phyloP scores from a whole-genome alignment of 2,888 invertebrate species.

The Athalia rosae region DNA sequence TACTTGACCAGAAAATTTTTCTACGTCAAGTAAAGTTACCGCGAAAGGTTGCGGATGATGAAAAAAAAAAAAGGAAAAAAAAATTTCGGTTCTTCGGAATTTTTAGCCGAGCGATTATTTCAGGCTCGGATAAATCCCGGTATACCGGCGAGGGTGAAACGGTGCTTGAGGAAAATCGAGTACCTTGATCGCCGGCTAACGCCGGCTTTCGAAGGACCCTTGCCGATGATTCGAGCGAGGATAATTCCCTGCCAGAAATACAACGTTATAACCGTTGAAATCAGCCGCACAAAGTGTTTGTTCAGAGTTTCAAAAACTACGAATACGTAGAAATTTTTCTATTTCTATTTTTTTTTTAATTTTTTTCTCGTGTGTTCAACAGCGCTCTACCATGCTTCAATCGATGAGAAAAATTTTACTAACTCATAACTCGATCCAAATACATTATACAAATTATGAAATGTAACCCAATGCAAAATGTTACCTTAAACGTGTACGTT shows the following conservation, averaged over 20 bases:
- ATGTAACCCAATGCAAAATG: slow-evolving; percentile 29
- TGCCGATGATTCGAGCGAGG: not conserved
- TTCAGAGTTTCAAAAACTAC: not conserved
- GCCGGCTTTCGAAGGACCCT: slow-evolving; percentile 6
- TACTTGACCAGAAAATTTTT: slow-evolving; percentile 37
- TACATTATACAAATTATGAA: slow-evolving; percentile 2
- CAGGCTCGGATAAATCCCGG: slow-evolving; percentile 2
- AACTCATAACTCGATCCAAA: too few species aligned
- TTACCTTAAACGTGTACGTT: slow-evolving; percentile 31
- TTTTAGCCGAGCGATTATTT: not conserved
- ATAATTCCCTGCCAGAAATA: slow-evolving; percentile 18
- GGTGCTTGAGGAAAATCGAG: not conserved
- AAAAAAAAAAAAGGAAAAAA: too few species aligned
- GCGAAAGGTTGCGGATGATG: slow-evolving; percentile 17
- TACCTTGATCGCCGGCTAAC: not conserved
- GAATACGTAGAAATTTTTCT: not conserved
- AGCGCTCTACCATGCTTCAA: slow-evolving; percentile 42
- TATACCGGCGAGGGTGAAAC: not conserved
- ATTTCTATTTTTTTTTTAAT: too few species aligned
- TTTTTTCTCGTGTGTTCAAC: not conserved
- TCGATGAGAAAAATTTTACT: not conserved
- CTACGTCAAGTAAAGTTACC: slow-evolving; percentile 10
- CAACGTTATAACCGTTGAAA: slow-evolving; percentile 35
- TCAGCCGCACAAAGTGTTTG: slow-evolving; percentile 17
- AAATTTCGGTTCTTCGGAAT: not conserved